Evolutionary conservation across 2,888 invertebrate genomes (phyloP), one percentile per base, ranked within the genome.

Genomic region (Erynnis tages): DNA sequence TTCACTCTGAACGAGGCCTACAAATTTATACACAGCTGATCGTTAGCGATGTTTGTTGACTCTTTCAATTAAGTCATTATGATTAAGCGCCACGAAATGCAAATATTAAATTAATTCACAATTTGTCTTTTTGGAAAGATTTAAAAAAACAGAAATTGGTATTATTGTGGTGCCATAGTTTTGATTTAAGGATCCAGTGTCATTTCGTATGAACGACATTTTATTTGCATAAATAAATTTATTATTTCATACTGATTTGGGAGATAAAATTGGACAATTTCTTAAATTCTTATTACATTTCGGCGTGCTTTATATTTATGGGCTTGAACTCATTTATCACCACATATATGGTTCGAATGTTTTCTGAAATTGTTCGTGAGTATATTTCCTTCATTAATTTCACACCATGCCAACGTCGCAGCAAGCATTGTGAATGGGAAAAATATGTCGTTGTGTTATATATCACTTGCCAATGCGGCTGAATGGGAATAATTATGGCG

Each of bases 401-500:
- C 23, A 25, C 34, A 11, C 11, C 32, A 13, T 11, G 37, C 13
- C 29, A 10, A 7, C 21, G 16, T 38, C 29, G 19, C 38, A 46
- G 14, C 29, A 29, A 11, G 19, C 34, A 64, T 63, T 61, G 63
- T 65, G 29, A 35, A 59, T 59, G 48, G 61, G 57, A 62, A 60
- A 66, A 67, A 70, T 68, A 70, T 71, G 65, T 66, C 61, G 54
- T 54, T 53, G 58, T 63, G 65, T 69, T 67, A 69, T 74, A 63
- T 63, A 64, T 67, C 61, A 65, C 65, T 61, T 60, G 70, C 66
- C 71, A 71, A 66, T 61, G 54, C 58, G 61, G 60, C 62, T 68
- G 70, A 77, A 76, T 70, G 69, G 61, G 61, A 75, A 72, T 76
- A 79, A 78, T 75, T 75, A 79, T 70, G 67, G 74, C 71, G 68